phyloP scores from a whole-genome alignment of 2,797 vertebrate species.

The Xyrichtys novacula region DNA sequence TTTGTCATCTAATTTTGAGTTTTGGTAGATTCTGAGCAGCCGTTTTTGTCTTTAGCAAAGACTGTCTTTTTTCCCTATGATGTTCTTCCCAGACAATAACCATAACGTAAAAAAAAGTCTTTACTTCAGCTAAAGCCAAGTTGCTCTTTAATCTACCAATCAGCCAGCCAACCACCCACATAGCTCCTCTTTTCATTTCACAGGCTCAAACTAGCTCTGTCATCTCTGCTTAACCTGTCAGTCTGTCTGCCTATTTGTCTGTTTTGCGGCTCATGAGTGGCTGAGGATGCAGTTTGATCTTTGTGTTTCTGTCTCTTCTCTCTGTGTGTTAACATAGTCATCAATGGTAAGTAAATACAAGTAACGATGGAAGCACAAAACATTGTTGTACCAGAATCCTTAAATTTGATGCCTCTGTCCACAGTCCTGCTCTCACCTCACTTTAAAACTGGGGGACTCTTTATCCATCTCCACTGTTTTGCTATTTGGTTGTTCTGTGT shows the following conservation, averaged over 20 bases:
- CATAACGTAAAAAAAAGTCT: neutral
- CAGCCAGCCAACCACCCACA: conserved; percentile 32
- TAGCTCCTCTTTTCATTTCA: conserved; percentile 45
- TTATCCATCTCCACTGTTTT: conserved; percentile 5
- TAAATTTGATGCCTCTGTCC: conserved; percentile 50
- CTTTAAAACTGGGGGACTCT: conserved; percentile 29
- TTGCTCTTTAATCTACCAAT: conserved; percentile 58
- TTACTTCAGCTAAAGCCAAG: conserved; percentile 7
- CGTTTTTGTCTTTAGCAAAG: neutral
- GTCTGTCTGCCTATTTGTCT: conserved; percentile 65
- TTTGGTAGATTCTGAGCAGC: conserved; percentile 61
- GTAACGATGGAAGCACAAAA: conserved; percentile 39
- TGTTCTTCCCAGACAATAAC: too few species aligned
- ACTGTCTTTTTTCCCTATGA: too few species aligned
- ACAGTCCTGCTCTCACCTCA: conserved; percentile 46
- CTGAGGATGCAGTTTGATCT: conserved; percentile 83
- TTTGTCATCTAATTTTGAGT: conserved; percentile 49
- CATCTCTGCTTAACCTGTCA: conserved; percentile 66
- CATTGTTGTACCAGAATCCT: conserved; percentile 31
- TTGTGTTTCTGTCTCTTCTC: conserved; percentile 87
- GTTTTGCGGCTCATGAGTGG: conserved; percentile 68
- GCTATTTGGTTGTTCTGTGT: conserved; percentile 6
- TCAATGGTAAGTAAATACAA: conserved; percentile 85
- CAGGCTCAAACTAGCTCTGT: conserved; percentile 51
- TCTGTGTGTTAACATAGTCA: conserved; percentile 85